Evolutionary conservation across 2,113 vertebrate genomes (phyloP), one percentile per base, ranked within the genome.

Genomic region (Eolophus roseicapilla): DNA sequence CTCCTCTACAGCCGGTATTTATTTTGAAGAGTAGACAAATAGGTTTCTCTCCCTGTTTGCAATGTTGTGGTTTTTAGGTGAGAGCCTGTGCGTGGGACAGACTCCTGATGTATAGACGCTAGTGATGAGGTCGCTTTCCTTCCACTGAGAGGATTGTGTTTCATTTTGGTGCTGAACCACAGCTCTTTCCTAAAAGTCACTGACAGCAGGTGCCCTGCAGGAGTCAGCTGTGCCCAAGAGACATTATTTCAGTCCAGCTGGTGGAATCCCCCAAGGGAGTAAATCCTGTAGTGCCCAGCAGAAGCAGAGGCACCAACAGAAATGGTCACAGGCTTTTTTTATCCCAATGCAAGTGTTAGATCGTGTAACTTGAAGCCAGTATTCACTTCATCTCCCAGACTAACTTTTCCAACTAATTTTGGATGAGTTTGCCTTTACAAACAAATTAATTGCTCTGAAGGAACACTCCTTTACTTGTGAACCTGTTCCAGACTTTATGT

Each of bases 241-340:
- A 19, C 15, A 33, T 90, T 68, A 83, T 90, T 95, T 84, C 86
- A 43, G 65, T 29, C 43, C 11, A 49, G 78, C 74, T 82, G 81
- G 55, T 71, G 89, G 67, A 69, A 64, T 95, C 60, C 73, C 92
- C 79, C 64, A 23, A 35, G 88, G 90, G 88, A 95, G 39, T 39
- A 35, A 65, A 77, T 90, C 76, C 65, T 44, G 28, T 24, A 23
- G 88, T 35, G 88, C 88, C 92, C 95, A 78, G 88, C 91, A 95
- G 83, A 6, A 80, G 81, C 62, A 85, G 85, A 73, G 70, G 79
- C 75, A 83, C 68, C 86, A 78, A 89, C 94, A 97, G 85, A 81
- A 94, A 67, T 15, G 25, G 41, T 90, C 91, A 71, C n/a, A 2
- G 77, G 86, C 87, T 89, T 95, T 95, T 96, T 89, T 92, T 89